Conservation (phyloP, 2,797 vertebrate species). For the Aldrovandia affinis region DNA sequence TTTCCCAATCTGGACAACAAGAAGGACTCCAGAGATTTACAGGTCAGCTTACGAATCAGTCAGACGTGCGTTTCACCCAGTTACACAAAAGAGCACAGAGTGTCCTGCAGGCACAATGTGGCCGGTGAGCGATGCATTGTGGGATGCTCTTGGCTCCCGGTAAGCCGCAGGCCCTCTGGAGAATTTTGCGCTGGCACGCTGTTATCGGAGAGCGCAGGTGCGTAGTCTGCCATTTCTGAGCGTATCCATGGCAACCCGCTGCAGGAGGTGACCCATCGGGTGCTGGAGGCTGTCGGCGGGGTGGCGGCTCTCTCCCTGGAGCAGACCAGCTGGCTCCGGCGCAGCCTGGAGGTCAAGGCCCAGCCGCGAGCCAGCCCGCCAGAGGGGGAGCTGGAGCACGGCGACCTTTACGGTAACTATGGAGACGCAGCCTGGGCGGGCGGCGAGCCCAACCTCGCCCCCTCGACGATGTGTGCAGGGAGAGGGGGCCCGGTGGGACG, state of each 20-base stretch:
- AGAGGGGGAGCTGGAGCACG: slow-evolving; percentile 78
- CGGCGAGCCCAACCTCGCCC: no score
- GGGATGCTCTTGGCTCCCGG: not conserved
- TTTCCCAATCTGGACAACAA: slow-evolving; percentile 91
- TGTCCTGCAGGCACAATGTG: not conserved
- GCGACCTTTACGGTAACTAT: slow-evolving; percentile 73
- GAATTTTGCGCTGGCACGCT: not conserved
- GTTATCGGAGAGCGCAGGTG: not conserved
- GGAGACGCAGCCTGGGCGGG: not conserved
- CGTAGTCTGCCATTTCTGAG: not conserved
- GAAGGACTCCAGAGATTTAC: slow-evolving; percentile 91
- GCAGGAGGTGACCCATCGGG: slow-evolving; percentile 94
- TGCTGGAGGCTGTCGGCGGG: slow-evolving; percentile 89
- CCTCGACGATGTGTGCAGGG: no score
- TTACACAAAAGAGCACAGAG: not conserved
- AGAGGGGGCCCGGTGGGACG: no score
- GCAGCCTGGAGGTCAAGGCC: slow-evolving; percentile 95
- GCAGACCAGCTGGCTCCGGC: slow-evolving; percentile 97
- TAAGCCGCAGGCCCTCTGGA: not conserved
- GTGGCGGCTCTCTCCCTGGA: slow-evolving; percentile 94
- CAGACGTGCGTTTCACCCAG: not conserved
- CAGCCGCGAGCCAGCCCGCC: slow-evolving; percentile 88
- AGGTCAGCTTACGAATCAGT: slow-evolving; percentile 71
- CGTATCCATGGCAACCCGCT: slow-evolving; percentile 33
- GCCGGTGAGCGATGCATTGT: not conserved